Base-by-base conservation (phyloP, 2,797 vertebrate species). In the Valencia hispanica region DNA sequence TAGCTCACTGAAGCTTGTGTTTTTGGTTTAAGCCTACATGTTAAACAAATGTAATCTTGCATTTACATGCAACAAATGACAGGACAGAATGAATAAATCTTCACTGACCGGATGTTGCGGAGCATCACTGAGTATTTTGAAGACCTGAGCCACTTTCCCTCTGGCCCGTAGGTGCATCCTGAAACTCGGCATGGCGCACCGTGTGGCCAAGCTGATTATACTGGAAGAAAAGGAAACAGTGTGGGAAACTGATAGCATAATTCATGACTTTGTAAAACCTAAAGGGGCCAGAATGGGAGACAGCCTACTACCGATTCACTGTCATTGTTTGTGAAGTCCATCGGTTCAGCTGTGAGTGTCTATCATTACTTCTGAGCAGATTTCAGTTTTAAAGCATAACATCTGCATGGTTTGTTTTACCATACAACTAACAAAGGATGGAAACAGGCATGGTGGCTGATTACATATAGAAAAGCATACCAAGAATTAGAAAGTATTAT, bases 111-210 rank as follows among this genome's bases (percentile, higher is more conserved):
- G 96, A 83, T 98, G 97, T 89, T 99, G 97, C 0, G 98, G 97
- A 74, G 97, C 97, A 81, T 99, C 98, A 84, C 96, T 98, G 94
- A 99, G 95, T 75, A 97, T 99, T 94, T 99, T 99, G 93, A 99
- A 99, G 87, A 99, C 97, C 94, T 98, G 97, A 32, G 98, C 98
- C 85, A 99, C 97, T 96, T 99, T 99, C 75, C 98, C 98, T 73
- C 97, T 95, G 36, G 98, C 98, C 84, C 98, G 92, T 92, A 99
- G 95, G 73, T 99, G 98, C 98, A 99, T 99, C 86, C 98, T 96
- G 94, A 99, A 99, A 92, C 98, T 96, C 86, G 98, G 98, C 97
- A 99, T 98, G 94, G 98, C 98, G 79, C 98, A 99, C 74, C 98
- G 97, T 4, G 97, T 97, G 86, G 98, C 98, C 95, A 99, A 91